Evolutionary conservation across 2,797 vertebrate species (phyloP).

Genomic region (Falco novaeseelandiae): DNA sequence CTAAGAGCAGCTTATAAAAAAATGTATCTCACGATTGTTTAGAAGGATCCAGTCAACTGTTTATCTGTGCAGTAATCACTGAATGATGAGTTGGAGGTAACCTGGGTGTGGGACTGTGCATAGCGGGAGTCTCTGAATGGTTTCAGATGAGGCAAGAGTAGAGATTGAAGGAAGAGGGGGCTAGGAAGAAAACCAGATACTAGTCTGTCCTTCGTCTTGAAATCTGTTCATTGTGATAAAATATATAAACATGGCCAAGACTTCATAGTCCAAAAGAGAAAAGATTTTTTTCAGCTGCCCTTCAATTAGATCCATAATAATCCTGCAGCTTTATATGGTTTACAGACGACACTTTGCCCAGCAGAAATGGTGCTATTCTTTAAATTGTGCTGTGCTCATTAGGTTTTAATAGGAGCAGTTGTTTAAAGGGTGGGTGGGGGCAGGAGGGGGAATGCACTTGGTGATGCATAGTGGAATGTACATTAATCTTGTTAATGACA

Average conservation of each 20-base stretch:
- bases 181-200: constrained; percentile 64
- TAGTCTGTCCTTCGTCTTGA: constrained; percentile 57
- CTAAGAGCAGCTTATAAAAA: constrained; percentile 44
- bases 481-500: constrained; percentile 81
- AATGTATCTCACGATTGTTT: constrained; percentile 32
- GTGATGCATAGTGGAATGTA: constrained; percentile 74
- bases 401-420: constrained; percentile 78
- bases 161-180: constrained; percentile 17
- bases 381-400: constrained; percentile 71
- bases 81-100: constrained; percentile 36
- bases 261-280: constrained; percentile 11
- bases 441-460: constrained; percentile 56
- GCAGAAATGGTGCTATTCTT: constrained; percentile 58
- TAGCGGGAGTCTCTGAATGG: not conserved
- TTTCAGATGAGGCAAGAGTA: constrained; percentile 33
- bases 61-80: constrained; percentile 39
- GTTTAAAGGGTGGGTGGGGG: constrained; percentile 68
- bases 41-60: constrained; percentile 39
- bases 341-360: constrained; percentile 51
- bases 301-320: constrained; percentile 64
- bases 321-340: constrained; percentile 60
- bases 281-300: constrained; percentile 23
- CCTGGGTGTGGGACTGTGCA: not conserved
- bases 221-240: constrained; percentile 64
- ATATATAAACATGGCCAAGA: constrained; percentile 38